phyloP scores from a whole-genome alignment of 2,888 invertebrate species.

The Patella ulyssiponensis region DNA sequence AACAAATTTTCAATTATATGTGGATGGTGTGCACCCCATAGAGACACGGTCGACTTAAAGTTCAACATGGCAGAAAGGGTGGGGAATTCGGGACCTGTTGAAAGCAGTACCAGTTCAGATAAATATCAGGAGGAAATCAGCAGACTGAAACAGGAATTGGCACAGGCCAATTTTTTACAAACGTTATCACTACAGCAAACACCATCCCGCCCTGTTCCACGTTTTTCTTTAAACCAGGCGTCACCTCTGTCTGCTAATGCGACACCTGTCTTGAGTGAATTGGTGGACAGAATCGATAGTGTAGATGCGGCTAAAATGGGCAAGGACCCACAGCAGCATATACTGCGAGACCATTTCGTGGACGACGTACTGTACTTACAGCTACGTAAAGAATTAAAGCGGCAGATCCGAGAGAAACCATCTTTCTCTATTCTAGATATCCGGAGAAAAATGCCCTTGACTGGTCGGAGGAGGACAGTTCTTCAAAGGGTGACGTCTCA shows the following conservation, averaged over 20 bases:
- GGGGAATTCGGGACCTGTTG: too few species aligned
- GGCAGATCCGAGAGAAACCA: neutral
- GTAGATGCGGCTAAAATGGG: neutral
- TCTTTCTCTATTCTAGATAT: neutral
- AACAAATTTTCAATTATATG: too few species aligned
- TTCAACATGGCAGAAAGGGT: too few species aligned
- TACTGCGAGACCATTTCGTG: neutral
- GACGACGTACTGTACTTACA: neutral
- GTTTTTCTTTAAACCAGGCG: neutral
- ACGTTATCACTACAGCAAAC: neutral
- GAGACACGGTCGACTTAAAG: too few species aligned
- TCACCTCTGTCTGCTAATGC: neutral
- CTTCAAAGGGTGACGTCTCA: too few species aligned
- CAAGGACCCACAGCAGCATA: neutral
- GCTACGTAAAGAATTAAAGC: neutral
- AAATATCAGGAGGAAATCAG: neutral
- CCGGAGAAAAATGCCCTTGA: neutral
- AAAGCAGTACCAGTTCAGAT: neutral
- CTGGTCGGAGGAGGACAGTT: neutral
- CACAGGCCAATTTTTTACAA: neutral
- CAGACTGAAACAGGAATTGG: neutral
- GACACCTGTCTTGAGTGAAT: neutral
- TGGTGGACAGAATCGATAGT: neutral
- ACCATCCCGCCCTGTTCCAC: neutral
- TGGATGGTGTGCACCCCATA: too few species aligned